Evolutionary conservation across 2,888 invertebrate genomes (phyloP).

Genomic region (Mimachlamys varia): DNA sequence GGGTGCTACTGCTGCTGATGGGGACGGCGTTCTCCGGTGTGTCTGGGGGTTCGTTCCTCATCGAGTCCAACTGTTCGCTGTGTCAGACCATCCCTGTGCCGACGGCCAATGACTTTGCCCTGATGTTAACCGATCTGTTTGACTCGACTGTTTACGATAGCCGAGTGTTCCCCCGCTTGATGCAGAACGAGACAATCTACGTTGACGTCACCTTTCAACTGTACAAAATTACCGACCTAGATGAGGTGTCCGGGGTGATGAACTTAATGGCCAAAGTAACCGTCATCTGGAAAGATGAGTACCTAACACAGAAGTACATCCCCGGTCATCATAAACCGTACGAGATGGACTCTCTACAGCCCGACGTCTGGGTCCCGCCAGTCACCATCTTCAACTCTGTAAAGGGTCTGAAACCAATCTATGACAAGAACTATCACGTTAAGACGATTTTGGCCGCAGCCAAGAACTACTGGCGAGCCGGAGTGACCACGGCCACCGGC

Average conservation of each 20-base stretch:
- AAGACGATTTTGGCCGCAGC: conserved; percentile 47
- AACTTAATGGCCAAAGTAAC: conserved; percentile 45
- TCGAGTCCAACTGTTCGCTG: conserved; percentile 33
- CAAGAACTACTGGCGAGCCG: conserved; percentile 44
- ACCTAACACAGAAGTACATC: conserved; percentile 45
- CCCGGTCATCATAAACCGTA: conserved; percentile 46
- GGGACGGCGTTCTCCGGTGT: not conserved
- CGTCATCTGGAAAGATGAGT: conserved; percentile 49
- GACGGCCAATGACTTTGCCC: conserved; percentile 36
- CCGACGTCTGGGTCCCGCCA: conserved; percentile 51
- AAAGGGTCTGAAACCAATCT: conserved; percentile 44
- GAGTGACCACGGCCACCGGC: conserved; percentile 48
- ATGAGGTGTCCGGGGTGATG: conserved; percentile 50
- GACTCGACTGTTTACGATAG: conserved; percentile 42
- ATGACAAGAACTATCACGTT: conserved; percentile 45
- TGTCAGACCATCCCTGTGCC: conserved; percentile 47
- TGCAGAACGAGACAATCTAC: conserved; percentile 43
- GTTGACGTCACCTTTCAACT: conserved; percentile 46
- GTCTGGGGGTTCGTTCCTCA: not conserved
- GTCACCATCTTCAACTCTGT: conserved; percentile 53
- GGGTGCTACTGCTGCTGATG: not conserved
- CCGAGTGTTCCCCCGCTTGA: conserved; percentile 41
- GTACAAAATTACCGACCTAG: conserved; percentile 50
- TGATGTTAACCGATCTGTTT: conserved; percentile 48
- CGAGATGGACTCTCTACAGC: conserved; percentile 46